Percentiles rank a stretch among this genome's conserved stretches.
These are phyloP conservation scores for Rhinogobius similis DNA, from an alignment of 2,113 vertebrate species.

Conservation along the genomic window DNA sequence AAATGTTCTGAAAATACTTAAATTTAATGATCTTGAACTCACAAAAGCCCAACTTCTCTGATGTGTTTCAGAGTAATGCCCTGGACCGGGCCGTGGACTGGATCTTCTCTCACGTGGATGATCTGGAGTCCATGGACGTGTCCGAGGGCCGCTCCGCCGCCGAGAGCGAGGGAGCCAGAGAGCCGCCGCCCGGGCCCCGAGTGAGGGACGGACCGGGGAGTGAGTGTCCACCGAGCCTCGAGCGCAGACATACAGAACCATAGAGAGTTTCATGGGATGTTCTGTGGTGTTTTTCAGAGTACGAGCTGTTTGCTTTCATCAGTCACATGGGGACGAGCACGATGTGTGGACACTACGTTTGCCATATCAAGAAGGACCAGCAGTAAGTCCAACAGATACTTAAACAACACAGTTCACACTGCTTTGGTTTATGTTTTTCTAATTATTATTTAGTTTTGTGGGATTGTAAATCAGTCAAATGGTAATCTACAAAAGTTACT, in stretches of 20 bases:
- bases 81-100: conserved; percentile 96
- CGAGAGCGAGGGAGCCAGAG: conserved; percentile 88
- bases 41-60: not conserved
- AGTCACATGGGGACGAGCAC: conserved; percentile 99
- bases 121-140: conserved; percentile 97
- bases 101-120: conserved; percentile 98
- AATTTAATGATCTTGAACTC: not conserved
- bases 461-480: no score
- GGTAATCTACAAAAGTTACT: no score
- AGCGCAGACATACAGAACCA: not conserved
- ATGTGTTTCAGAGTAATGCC: conserved; percentile 84
- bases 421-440: no score
- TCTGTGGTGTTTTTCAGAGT: conserved; percentile 77
- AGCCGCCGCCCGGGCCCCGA: conserved; percentile 90
- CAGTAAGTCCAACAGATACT: conserved; percentile 78
- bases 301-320: conserved; percentile 97
- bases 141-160: conserved; percentile 94
- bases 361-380: conserved; percentile 98
- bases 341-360: conserved; percentile 98
- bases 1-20: no score
- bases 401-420: no score
- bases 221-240: conserved; percentile 63
- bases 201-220: conserved; percentile 93
- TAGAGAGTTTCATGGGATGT: not conserved
- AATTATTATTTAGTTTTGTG: no score